Evolutionary conservation across 2,888 invertebrate genomes (phyloP), one percentile per base, ranked within the genome.

Genomic region (Orthosia incerta): DNA sequence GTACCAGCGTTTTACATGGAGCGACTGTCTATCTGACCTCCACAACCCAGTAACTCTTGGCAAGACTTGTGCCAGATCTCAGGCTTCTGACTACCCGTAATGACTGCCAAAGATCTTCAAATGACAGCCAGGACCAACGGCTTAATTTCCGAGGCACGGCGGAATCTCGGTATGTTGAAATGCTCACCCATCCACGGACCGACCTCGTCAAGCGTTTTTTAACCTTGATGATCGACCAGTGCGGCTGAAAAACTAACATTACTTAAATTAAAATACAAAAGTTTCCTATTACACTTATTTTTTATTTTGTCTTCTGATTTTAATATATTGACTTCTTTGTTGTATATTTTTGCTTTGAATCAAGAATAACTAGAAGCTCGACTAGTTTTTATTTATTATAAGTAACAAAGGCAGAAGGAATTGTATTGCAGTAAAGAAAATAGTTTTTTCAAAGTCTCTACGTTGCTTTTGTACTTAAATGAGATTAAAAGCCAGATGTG

Each of bases 321-420:
- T 68, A 67, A 66, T 23, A 57, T n/a, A 45, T 61, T 16, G 13
- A 59, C 51, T 57, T 62, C 69, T 80, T 74, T 81, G 69, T 73
- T 23, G 11, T 69, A 56, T 75, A 18, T 53, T 16, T 64, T 72
- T 62, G 59, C 67, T 82, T 76, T 85, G 76, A 79, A 68, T 82
- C 46, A 55, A 74, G 61, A 73, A 76, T 72, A 82, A 82, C 63
- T 71, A 53, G 18, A 39, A 70, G 23, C 31, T 59, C 4, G 18
- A 64, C 39, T 56, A 51, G 56, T 60, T 79, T 39, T 12, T 63
- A 16, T 71, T 60, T 56, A 57, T 63, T 66, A 23, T 18, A 71
- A 46, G 18, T 59, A 62, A 74, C 72, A 85, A 76, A 76, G 68
- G 50, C 66, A 76, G 67, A 15, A 13, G 15, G 23, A 56, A 60